These are phyloP conservation scores for Stichodactyla helianthus DNA, from an alignment of 64 coral and sea anemone genomes.

Conservation along the genomic window DNA sequence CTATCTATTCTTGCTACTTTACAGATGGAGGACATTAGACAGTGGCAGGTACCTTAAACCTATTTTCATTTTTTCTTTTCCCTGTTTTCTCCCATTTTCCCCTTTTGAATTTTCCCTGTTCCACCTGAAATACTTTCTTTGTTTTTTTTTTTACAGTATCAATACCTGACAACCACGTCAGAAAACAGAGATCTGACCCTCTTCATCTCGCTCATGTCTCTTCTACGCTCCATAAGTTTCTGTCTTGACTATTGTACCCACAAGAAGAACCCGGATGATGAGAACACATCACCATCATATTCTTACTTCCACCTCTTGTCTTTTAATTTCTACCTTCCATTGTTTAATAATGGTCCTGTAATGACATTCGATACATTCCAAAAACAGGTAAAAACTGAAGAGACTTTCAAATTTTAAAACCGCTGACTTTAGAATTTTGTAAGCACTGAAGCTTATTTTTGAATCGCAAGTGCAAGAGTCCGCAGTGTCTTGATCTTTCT, in stretches of 20 bases:
- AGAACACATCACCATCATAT: background rate
- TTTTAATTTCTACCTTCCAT: constrained; percentile 86
- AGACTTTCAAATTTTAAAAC: no score
- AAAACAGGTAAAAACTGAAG: constrained; percentile 35
- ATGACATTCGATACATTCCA: constrained; percentile 72
- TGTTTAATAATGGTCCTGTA: constrained; percentile 91
- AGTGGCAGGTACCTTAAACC: constrained; percentile 36
- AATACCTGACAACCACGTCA: constrained; percentile 20
- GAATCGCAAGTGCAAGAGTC: no score
- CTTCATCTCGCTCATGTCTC: constrained; percentile 73
- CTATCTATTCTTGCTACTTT: constrained; percentile 23
- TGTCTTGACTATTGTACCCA: constrained; percentile 32
- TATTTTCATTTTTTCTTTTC: background rate
- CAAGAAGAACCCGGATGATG: background rate
- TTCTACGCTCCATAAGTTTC: constrained; percentile 58
- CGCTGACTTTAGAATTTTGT: no score
- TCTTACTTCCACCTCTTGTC: constrained; percentile 70
- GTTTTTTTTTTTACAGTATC: constrained; percentile 33
- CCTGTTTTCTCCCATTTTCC: background rate
- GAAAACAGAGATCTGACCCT: constrained; percentile 50
- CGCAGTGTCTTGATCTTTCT: no score
- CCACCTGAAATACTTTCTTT: background rate
- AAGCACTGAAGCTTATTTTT: no score
- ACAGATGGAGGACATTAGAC: constrained; percentile 23
- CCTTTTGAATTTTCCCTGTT: background rate